These are phyloP conservation scores for Blennius ocellaris DNA, from an alignment of 2,113 vertebrate genomes.

Conservation along the genomic window DNA sequence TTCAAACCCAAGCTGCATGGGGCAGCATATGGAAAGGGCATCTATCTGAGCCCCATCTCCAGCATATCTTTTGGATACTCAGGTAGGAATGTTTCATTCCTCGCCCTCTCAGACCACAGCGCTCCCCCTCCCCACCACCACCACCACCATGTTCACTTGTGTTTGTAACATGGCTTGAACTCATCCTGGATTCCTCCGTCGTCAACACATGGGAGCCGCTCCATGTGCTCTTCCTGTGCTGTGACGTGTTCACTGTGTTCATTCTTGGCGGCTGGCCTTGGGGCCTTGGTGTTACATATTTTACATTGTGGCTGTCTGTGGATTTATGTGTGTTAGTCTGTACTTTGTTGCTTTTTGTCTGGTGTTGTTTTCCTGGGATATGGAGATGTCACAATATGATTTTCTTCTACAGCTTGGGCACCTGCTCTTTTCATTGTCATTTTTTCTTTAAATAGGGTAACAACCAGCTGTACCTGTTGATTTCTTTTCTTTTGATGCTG, in stretches of 20 bases:
- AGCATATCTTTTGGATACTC: constrained; percentile 99
- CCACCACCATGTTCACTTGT: constrained; percentile 47
- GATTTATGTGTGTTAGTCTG: constrained; percentile 29
- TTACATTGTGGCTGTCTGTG: constrained; percentile 36
- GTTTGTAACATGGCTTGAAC: constrained; percentile 51
- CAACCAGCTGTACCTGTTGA: background rate
- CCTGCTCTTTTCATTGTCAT: too few relatives aligned
- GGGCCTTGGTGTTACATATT: constrained; percentile 35
- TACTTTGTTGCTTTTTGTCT: constrained; percentile 6
- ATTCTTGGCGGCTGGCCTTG: constrained; percentile 29
- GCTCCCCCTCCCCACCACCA: background rate
- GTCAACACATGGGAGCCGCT: constrained; percentile 39
- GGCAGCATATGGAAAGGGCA: constrained; percentile 99
- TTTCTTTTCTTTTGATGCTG: background rate
- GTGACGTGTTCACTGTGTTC: constrained; percentile 34
- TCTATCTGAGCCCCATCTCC: constrained; percentile 99
- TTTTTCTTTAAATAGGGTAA: too few relatives aligned
- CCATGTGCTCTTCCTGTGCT: constrained; percentile 39
- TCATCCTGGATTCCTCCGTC: constrained; percentile 53
- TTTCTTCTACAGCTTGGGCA: too few relatives aligned
- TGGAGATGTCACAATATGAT: background rate
- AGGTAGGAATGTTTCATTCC: constrained; percentile 87
- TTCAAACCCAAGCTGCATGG: constrained; percentile 96
- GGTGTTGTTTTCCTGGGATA: background rate
- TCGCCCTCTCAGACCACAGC: constrained; percentile 1